A percentile compares a stretch with the other conserved stretches of the same genome.
phyloP scores from a whole-genome alignment of 2,797 vertebrate genomes.

The Melanotaenia maccullochi region DNA sequence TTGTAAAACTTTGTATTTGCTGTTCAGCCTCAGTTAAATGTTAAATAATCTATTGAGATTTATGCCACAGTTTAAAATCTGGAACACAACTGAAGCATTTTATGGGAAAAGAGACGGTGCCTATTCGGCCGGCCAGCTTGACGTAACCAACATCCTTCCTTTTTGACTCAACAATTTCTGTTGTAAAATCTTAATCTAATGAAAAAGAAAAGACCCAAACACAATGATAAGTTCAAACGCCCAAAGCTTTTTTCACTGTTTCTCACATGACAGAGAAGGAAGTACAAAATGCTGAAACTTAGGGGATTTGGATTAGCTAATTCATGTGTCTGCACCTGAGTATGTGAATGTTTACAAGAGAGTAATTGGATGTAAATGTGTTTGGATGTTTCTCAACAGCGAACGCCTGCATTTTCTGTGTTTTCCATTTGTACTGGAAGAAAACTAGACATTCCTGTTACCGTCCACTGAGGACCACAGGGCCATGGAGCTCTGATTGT shows the following conservation, averaged over 20 bases:
- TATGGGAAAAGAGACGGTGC: slow-evolving; percentile 36
- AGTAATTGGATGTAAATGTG: slow-evolving; percentile 26
- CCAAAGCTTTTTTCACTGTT: background rate
- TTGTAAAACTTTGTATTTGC: background rate
- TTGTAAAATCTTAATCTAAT: slow-evolving; percentile 7
- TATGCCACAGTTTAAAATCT: slow-evolving; percentile 13
- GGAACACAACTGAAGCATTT: slow-evolving; percentile 31
- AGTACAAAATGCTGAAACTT: background rate
- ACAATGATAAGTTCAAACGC: background rate
- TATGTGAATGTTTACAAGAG: slow-evolving; percentile 28
- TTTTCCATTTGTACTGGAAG: slow-evolving; percentile 1
- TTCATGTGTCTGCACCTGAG: background rate
- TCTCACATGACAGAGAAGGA: background rate
- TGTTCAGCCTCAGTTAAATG: background rate
- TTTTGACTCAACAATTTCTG: background rate
- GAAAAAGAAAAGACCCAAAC: background rate
- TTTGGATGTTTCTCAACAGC: slow-evolving; percentile 32
- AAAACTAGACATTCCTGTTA: slow-evolving; percentile 69
- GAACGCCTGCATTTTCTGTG: background rate
- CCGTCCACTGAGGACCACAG: slow-evolving; percentile 52
- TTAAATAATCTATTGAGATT: background rate
- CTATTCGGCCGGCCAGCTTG: slow-evolving; percentile 22
- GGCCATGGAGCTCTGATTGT: slow-evolving; percentile 52
- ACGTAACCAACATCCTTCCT: slow-evolving; percentile 19
- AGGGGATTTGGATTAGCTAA: background rate